phyloP scores from a whole-genome alignment of 2,888 invertebrate species.

The Tanytarsus gracilentus region DNA sequence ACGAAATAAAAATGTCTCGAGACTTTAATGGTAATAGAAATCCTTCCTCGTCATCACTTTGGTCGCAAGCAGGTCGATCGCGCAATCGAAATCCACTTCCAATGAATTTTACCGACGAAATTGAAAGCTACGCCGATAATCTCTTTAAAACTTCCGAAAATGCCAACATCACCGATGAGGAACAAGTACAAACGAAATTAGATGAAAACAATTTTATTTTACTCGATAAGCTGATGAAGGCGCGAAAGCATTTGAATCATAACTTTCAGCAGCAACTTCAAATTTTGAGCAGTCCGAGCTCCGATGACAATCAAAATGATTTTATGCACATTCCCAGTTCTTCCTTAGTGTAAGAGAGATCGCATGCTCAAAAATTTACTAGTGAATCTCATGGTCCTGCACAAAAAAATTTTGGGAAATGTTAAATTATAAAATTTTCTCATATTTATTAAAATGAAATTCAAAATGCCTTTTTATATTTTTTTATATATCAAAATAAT shows the following conservation, averaged over 20 bases:
- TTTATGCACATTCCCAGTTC: conserved; percentile 8
- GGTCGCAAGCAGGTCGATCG: neutral
- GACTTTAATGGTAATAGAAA: neutral
- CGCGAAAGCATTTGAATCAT: conserved; percentile 19
- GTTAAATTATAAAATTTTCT: neutral
- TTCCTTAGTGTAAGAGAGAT: conserved; percentile 1
- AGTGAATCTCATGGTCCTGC: no score
- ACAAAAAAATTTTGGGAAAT: no score
- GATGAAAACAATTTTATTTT: conserved; percentile 18
- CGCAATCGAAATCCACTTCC: conserved; percentile 3
- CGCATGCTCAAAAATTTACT: no score
- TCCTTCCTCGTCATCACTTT: neutral
- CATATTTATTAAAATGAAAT: neutral
- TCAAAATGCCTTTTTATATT: neutral
- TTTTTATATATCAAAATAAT: neutral
- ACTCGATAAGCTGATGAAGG: conserved; percentile 11
- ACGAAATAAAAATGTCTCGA: no score
- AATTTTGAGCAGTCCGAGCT: neutral
- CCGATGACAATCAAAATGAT: neutral
- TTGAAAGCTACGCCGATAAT: conserved; percentile 13
- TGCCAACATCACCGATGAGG: neutral
- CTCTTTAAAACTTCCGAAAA: neutral
- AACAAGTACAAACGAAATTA: neutral
- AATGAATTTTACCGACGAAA: conserved; percentile 1
- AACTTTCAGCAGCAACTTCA: conserved; percentile 15